These are phyloP conservation scores for Operophtera brumata DNA, from an alignment of 2,888 invertebrate species.

Conservation along the genomic window DNA sequence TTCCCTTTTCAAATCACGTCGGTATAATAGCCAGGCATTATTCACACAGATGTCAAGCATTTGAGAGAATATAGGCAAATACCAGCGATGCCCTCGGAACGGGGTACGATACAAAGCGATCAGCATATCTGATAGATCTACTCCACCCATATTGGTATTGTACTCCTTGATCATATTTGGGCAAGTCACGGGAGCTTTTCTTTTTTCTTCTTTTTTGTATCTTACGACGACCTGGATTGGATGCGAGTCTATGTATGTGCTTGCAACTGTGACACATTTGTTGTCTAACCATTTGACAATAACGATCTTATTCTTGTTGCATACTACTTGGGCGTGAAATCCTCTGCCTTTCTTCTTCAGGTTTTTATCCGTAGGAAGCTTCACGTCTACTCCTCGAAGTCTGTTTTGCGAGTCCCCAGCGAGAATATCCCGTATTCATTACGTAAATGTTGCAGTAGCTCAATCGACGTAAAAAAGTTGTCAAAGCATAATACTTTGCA, in stretches of 20 bases:
- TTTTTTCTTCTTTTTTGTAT: conserved; percentile 26
- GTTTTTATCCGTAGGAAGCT: conserved; percentile 9
- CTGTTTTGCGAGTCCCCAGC: conserved; percentile 14
- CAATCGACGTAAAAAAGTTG: conserved; percentile 19
- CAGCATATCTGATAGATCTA: conserved; percentile 27
- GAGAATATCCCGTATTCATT: conserved; percentile 13
- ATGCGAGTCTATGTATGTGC: conserved; percentile 2
- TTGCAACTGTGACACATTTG: conserved; percentile 24
- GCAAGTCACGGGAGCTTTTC: conserved; percentile 5
- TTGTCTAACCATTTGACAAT: conserved; percentile 28
- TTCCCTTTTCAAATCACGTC: not conserved
- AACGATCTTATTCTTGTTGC: conserved; percentile 24
- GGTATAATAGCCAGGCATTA: not conserved
- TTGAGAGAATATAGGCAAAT: conserved; percentile 8
- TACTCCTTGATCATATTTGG: conserved; percentile 6
- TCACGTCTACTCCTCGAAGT: conserved; percentile 11
- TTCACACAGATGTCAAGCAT: conserved; percentile 10
- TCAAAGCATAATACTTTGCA: conserved; percentile 2
- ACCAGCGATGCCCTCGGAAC: conserved; percentile 11
- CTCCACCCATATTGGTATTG: conserved; percentile 12
- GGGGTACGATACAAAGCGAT: conserved; percentile 20
- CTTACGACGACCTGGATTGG: conserved; percentile 15
- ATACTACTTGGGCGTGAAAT: conserved; percentile 15
- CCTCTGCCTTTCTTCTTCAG: conserved; percentile 9
- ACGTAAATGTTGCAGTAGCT: too few species aligned